Conservation (phyloP, 2,113 vertebrate species). For the Centropus unirufus region DNA sequence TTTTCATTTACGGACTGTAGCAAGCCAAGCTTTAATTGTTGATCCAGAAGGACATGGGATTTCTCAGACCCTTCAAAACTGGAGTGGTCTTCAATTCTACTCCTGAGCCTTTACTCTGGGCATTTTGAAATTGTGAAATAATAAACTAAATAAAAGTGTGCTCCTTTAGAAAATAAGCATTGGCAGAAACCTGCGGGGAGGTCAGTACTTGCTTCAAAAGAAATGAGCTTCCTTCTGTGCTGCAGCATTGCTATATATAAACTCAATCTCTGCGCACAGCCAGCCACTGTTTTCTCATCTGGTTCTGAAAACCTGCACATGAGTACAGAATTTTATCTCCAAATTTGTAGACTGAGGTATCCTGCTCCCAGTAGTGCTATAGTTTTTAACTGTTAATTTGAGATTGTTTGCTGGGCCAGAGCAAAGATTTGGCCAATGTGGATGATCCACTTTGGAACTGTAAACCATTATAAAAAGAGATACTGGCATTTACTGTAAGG, state of each 20-base stretch:
- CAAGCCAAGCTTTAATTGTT: not conserved
- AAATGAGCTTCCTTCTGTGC: not conserved
- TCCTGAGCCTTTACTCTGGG: not conserved
- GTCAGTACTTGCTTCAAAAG: not conserved
- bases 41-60: not conserved
- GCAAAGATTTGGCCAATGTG: not conserved
- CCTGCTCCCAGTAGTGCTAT: not conserved
- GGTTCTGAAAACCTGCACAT: not conserved
- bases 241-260: not conserved
- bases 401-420: not conserved
- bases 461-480: not conserved
- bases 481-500: slow-evolving; percentile 12
- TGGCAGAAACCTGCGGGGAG: not conserved
- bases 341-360: not conserved
- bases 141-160: not conserved
- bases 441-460: not conserved
- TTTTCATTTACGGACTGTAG: not conserved
- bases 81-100: not conserved
- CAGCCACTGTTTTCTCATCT: not conserved
- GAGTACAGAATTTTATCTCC: not conserved
- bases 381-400: slow-evolving; percentile 1
- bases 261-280: rapidly evolving
- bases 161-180: not conserved
- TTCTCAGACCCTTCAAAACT: not conserved
- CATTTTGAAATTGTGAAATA: not conserved